Evolutionary conservation across 2,113 vertebrate genomes (phyloP).

Genomic region (Erythrocebus patas): DNA sequence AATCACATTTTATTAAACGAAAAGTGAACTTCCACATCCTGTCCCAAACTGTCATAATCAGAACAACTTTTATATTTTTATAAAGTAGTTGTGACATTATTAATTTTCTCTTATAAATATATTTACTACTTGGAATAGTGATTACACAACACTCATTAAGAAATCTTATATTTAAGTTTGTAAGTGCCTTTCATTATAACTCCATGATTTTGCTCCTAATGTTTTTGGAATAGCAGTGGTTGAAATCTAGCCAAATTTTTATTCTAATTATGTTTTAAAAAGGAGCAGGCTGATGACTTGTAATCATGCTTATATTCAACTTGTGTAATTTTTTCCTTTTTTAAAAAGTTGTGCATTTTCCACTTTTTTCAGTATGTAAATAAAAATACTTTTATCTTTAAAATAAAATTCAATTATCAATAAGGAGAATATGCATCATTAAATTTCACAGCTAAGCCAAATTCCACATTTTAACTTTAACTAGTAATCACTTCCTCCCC

Average conservation of each 20-base stretch:
- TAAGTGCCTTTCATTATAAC: slow-evolving; percentile 15
- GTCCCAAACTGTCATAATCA: background rate
- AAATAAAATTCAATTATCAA: background rate
- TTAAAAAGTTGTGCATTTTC: background rate
- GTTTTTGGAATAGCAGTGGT: background rate
- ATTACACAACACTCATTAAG: background rate
- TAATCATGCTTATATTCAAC: background rate
- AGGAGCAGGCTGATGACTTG: background rate
- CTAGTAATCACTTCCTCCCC: background rate
- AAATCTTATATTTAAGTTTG: background rate
- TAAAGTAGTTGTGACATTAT: background rate
- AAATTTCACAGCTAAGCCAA: background rate
- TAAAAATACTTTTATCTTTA: background rate
- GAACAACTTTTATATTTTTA: background rate
- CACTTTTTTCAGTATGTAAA: background rate
- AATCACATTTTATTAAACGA: background rate
- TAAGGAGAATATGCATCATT: background rate
- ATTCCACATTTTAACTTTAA: background rate
- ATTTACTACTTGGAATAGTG: slow-evolving; percentile 10
- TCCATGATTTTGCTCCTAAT: background rate
- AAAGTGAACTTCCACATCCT: background rate
- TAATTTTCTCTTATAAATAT: slow-evolving; percentile 1
- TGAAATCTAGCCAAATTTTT: slow-evolving; percentile 11
- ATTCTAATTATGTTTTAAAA: background rate
- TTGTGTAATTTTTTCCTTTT: background rate